Base-by-base conservation (phyloP, 1,140 invertebrate species). In the Drosophila pallidifrons region DNA sequence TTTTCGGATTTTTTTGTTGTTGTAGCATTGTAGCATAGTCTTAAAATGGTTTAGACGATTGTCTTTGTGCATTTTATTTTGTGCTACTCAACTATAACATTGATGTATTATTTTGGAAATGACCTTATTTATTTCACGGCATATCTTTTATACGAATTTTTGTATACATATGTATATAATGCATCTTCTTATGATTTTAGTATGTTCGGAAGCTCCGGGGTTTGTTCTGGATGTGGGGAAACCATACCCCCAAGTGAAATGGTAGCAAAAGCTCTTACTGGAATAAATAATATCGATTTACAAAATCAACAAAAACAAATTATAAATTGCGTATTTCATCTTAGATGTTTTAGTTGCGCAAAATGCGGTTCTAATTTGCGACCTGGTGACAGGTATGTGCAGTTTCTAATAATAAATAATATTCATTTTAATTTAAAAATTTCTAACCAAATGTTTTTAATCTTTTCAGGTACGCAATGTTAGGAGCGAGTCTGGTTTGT, bases 261-360 rank as follows among this genome's bases (percentile, higher is more conserved):
- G 92, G 97, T 99, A 82, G 98, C 98, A 96, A 94, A 96, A 93
- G 95, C 96, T 80, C 95, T 87, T 65, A 91, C 87, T 87, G 88
- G 81, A 75, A 81, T 79, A 76, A 85, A 91, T 91, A 93, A 82
- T 93, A 93, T 76, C 93, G 94, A 92, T 79, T 78, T 88, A 81
- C 89, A 89, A 91, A 87, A 83, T 83, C 86, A 92, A 79, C 82
- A 86, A 83, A 80, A 92, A 79, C 82, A 91, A 91, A 90, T 91
- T 79, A 82, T 90, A 66, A 88, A 91, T 81, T 91, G 86, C 93
- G 97, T 98, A 83, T 98, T 98, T 95, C 97, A 99, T 94, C 95
- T 98, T 93, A 98, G 97, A 94, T 98, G 97, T 94, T 99, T 99
- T 94, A 95, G 96, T 75, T 99, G 98, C 94, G 97, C 96, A 92